A percentile compares a stretch with the other conserved stretches of the same genome.
These are phyloP conservation scores for Eurosta solidaginis DNA, from an alignment of 1,140 invertebrate genomes.

Conservation along the genomic window DNA sequence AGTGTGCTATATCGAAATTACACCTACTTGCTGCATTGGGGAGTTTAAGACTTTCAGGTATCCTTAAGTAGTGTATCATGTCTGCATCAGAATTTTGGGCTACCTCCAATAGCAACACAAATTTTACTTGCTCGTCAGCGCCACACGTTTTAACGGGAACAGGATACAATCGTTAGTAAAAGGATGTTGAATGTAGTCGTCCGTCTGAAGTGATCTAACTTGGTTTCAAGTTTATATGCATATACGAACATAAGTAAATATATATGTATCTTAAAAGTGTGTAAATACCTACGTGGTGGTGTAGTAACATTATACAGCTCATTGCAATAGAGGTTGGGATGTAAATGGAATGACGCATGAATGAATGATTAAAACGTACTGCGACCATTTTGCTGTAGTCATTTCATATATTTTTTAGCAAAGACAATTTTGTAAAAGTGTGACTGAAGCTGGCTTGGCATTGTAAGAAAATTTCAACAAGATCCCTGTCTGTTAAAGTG, in stretches of 20 bases:
- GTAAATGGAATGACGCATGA: neutral
- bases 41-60: neutral
- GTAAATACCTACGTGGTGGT: no score
- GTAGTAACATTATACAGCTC: neutral
- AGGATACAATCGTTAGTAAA: conserved; percentile 15
- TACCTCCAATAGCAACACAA: neutral
- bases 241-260: no score
- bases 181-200: neutral
- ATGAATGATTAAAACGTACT: conserved; percentile 11
- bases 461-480: conserved; percentile 16
- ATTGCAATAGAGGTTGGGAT: neutral
- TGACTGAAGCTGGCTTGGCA: neutral
- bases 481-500: neutral
- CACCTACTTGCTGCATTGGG: neutral
- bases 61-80: neutral
- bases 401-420: neutral
- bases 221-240: neutral
- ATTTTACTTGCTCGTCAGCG: neutral
- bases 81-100: neutral
- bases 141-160: conserved; percentile 5
- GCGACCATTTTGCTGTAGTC: neutral
- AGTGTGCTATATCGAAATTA: neutral
- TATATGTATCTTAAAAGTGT: no score
- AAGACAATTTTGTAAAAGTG: neutral
- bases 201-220: conserved; percentile 4